Conservation (phyloP, 2,113 vertebrate genomes). For the Amia ocellicauda region DNA sequence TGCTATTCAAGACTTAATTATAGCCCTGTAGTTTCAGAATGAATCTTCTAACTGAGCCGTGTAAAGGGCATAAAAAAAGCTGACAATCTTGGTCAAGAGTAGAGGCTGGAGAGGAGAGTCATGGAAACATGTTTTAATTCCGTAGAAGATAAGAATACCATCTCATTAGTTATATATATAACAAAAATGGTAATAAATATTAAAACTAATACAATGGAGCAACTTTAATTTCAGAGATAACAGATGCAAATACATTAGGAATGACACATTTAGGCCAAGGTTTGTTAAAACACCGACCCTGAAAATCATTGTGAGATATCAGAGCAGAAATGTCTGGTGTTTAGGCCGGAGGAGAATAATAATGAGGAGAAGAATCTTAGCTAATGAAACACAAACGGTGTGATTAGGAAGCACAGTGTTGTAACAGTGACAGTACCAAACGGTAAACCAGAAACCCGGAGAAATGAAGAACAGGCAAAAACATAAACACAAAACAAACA, state of each 20-base stretch:
- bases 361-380: background rate
- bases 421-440: too few relatives aligned
- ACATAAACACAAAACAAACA: background rate
- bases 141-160: background rate
- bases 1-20: background rate
- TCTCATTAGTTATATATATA: background rate
- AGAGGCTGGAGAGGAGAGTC: background rate
- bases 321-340: background rate
- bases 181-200: constrained; percentile 13
- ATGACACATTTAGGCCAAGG: constrained; percentile 21
- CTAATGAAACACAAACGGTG: too few relatives aligned
- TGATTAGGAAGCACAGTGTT: too few relatives aligned
- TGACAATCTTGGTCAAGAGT: background rate
- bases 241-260: constrained; percentile 28
- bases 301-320: constrained; percentile 26
- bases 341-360: background rate
- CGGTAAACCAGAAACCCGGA: background rate
- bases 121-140: background rate
- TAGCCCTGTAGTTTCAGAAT: constrained; percentile 1
- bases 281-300: background rate
- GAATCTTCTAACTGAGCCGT: background rate
- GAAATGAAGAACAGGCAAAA: constrained; percentile 12
- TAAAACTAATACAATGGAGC: constrained; percentile 34
- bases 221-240: constrained; percentile 15
- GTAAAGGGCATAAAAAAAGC: background rate